A percentile compares a stretch with the other conserved stretches of the same genome.
These are phyloP conservation scores for Apodemia duryi DNA, from an alignment of 2,888 invertebrate species.

Conservation along the genomic window DNA sequence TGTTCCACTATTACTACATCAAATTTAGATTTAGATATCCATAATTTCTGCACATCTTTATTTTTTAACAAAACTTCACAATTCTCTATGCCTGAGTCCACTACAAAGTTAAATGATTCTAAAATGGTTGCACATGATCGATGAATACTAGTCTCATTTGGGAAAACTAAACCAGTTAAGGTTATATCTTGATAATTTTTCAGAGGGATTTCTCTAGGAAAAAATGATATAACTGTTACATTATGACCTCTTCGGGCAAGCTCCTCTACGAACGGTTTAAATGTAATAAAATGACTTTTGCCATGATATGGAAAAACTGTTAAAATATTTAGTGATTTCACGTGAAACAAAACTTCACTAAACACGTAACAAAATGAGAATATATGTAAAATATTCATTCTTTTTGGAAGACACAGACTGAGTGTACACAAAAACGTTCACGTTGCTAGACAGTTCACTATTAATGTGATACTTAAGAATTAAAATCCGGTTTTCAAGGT, in stretches of 20 bases:
- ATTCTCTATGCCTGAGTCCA: constrained; percentile 40
- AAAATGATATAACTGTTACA: constrained; percentile 83
- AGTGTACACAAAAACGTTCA: neutral
- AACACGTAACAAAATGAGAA: neutral
- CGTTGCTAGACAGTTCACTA: neutral
- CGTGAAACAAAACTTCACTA: neutral
- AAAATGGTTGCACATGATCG: constrained; percentile 44
- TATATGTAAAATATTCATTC: neutral
- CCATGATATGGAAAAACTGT: constrained; percentile 83
- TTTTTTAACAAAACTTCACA: constrained; percentile 59
- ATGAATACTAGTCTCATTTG: constrained; percentile 42
- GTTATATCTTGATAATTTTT: constrained; percentile 81
- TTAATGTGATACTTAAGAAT: neutral
- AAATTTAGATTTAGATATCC: constrained; percentile 71
- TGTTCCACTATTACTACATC: constrained; percentile 85
- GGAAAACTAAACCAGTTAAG: constrained; percentile 50
- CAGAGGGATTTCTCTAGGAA: constrained; percentile 67
- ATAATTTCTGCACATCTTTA: constrained; percentile 51
- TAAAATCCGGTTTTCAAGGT: neutral
- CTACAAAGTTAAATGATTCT: constrained; percentile 11
- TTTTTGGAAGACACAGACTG: neutral
- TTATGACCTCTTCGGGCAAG: constrained; percentile 82
- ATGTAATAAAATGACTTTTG: constrained; percentile 84
- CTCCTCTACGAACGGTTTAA: constrained; percentile 78
- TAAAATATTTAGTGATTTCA: constrained; percentile 67